Evolutionary conservation across 2,888 invertebrate genomes (phyloP).

Genomic region (Tryphoninae sp.): DNA sequence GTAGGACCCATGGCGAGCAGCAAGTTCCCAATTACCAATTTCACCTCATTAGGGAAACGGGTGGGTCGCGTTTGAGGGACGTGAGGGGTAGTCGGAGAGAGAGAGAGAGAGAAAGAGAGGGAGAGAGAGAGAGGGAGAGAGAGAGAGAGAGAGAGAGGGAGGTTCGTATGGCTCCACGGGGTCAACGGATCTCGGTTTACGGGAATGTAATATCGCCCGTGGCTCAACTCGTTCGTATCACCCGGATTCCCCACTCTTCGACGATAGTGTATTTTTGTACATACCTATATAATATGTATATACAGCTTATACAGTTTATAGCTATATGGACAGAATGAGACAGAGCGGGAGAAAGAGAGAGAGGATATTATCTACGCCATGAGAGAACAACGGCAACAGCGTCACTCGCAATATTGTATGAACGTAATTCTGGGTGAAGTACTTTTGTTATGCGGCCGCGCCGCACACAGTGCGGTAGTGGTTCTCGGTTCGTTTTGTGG

Average conservation of each 20-base stretch:
- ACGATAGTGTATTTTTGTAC: background rate
- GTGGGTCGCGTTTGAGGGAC: background rate
- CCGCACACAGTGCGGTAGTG: background rate
- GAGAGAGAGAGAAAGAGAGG: slow-evolving; percentile 2
- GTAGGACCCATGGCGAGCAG: slow-evolving; percentile 24
- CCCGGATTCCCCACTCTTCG: slow-evolving; percentile 33
- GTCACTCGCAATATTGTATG: slow-evolving; percentile 50
- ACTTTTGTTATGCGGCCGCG: slow-evolving; percentile 8
- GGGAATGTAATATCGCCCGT: slow-evolving; percentile 53
- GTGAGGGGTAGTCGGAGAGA: slow-evolving; percentile 5
- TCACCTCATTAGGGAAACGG: slow-evolving; percentile 43
- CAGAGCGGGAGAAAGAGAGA: background rate
- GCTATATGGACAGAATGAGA: background rate
- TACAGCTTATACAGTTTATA: slow-evolving; percentile 41
- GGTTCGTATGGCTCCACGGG: slow-evolving; percentile 29
- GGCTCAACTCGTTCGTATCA: slow-evolving; percentile 30
- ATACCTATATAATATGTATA: slow-evolving; percentile 53
- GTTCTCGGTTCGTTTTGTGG: slow-evolving; percentile 31
- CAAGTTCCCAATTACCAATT: slow-evolving; percentile 51
- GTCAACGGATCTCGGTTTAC: slow-evolving; percentile 51
- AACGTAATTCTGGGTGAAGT: slow-evolving; percentile 43
- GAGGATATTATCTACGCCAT: slow-evolving; percentile 2
- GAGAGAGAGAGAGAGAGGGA: background rate
- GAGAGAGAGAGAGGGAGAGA: slow-evolving; percentile 5
- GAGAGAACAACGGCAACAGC: slow-evolving; percentile 34